Percentiles rank a stretch among this genome's conserved stretches.
Conservation (phyloP, 2,888 invertebrate species). For the Tetragonula carbonaria region DNA sequence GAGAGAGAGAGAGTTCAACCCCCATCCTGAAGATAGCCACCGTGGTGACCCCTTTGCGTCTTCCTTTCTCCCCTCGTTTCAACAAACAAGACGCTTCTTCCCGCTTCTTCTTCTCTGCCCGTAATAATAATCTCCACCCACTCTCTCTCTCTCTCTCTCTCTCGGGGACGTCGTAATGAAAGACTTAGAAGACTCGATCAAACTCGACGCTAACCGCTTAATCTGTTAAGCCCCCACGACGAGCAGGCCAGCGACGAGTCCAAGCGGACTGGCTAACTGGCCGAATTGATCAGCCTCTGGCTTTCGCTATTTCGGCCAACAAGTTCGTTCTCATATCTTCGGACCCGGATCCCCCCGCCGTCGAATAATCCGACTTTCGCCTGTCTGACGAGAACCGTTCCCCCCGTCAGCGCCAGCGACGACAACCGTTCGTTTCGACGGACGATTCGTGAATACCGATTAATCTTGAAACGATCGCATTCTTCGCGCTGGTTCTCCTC, state of each 20-base stretch:
- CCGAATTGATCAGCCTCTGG: constrained; percentile 68
- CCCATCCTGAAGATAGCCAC: constrained; percentile 29
- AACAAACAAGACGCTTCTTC: constrained; percentile 79
- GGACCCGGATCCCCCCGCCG: constrained; percentile 49
- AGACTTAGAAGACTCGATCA: constrained; percentile 83
- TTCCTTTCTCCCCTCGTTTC: constrained; percentile 78
- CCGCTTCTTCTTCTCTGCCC: constrained; percentile 66
- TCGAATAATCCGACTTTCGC: constrained; percentile 78
- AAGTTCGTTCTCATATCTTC: constrained; percentile 78
- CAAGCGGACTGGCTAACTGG: constrained; percentile 53
- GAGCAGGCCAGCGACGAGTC: constrained; percentile 69
- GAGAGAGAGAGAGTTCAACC: neutral
- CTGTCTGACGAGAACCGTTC: constrained; percentile 71
- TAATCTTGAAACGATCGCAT: constrained; percentile 47
- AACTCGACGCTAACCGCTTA: constrained; percentile 81
- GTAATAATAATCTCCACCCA: constrained; percentile 82
- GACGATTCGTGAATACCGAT: constrained; percentile 59
- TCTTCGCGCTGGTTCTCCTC: neutral
- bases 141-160: constrained; percentile 57
- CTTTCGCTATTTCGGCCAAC: constrained; percentile 73
- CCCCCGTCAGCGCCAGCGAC: constrained; percentile 54
- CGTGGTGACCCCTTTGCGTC: constrained; percentile 74
- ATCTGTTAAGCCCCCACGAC: constrained; percentile 80
- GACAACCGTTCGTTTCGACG: constrained; percentile 20
- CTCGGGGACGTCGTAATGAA: constrained; percentile 80